Conservation (phyloP, 2,113 vertebrate genomes). For the Oncorhynchus clarkii region DNA sequence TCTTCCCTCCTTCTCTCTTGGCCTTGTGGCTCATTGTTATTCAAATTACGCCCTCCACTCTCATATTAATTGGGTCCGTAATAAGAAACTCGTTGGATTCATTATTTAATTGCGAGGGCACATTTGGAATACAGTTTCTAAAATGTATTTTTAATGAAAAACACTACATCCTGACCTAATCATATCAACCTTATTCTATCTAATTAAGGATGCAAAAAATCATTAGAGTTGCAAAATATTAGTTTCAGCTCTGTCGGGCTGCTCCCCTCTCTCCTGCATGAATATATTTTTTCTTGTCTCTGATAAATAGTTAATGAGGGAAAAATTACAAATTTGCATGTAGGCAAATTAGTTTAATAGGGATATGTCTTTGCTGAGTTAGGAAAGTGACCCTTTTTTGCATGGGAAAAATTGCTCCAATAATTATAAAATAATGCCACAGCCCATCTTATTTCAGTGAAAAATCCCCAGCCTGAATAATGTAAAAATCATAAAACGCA, state of each 20-base stretch:
- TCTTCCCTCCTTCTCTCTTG: constrained; percentile 58
- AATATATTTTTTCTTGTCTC: constrained; percentile 84
- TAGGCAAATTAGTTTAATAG: constrained; percentile 96
- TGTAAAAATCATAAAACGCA: constrained; percentile 89
- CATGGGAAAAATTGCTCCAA: constrained; percentile 79
- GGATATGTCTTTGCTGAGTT: constrained; percentile 86
- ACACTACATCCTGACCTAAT: constrained; percentile 99
- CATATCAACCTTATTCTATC: constrained; percentile 99
- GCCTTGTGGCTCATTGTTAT: constrained; percentile 92
- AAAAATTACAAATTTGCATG: constrained; percentile 98
- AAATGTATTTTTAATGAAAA: constrained; percentile 99
- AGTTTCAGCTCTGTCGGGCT: constrained; percentile 92
- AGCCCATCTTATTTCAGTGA: constrained; percentile 80
- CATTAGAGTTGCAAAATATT: constrained; percentile 99
- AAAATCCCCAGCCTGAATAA: constrained; percentile 81
- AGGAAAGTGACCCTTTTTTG: constrained; percentile 91
- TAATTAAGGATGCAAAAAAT: constrained; percentile 99
- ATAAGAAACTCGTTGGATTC: constrained; percentile 92
- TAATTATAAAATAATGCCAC: constrained; percentile 82
- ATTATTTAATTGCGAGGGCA: constrained; percentile 99
- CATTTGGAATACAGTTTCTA: constrained; percentile 96
- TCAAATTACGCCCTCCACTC: constrained; percentile 89
- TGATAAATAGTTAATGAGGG: constrained; percentile 98
- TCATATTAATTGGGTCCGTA: constrained; percentile 93
- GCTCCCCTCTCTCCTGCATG: constrained; percentile 88